phyloP scores from a whole-genome alignment of 1,140 invertebrate genomes.

The Anastrepha obliqua region DNA sequence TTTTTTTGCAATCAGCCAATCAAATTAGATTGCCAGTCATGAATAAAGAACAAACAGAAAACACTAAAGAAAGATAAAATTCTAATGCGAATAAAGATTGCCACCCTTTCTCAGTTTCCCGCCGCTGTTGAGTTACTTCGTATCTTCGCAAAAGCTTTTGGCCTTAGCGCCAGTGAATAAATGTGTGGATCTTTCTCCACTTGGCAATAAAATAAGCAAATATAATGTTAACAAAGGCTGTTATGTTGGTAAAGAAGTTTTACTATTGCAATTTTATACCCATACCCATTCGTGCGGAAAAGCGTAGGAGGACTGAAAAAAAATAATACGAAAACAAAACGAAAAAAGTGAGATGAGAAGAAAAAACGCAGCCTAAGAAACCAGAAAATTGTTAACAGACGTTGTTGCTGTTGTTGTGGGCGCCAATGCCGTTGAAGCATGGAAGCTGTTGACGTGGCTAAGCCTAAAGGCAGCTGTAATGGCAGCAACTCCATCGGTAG shows the following conservation, averaged over 20 bases:
- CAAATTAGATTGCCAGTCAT: constrained; percentile 26
- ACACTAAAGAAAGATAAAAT: background rate
- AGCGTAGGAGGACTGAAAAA: background rate
- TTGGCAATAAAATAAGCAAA: constrained; percentile 12
- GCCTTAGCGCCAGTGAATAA: background rate
- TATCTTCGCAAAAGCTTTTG: background rate
- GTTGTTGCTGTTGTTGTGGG: background rate
- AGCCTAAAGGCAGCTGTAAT: background rate
- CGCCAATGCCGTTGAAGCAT: background rate
- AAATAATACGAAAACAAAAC: background rate
- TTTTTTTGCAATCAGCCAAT: background rate
- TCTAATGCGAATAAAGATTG: constrained; percentile 1
- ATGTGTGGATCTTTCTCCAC: background rate
- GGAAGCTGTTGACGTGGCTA: background rate
- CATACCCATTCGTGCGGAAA: background rate
- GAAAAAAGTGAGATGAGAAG: background rate
- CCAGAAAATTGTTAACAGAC: constrained; percentile 3
- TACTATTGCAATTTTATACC: background rate
- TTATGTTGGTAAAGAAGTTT: constrained; percentile 35
- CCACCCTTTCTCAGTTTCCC: background rate
- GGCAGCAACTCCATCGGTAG: background rate
- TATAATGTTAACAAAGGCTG: constrained; percentile 11
- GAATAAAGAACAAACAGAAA: background rate
- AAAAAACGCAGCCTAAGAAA: background rate
- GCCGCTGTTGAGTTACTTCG: background rate